A percentile compares a stretch with the other conserved stretches of the same genome.
Conservation (phyloP, 2,113 vertebrate genomes). For the Limnothrissa miodon region DNA sequence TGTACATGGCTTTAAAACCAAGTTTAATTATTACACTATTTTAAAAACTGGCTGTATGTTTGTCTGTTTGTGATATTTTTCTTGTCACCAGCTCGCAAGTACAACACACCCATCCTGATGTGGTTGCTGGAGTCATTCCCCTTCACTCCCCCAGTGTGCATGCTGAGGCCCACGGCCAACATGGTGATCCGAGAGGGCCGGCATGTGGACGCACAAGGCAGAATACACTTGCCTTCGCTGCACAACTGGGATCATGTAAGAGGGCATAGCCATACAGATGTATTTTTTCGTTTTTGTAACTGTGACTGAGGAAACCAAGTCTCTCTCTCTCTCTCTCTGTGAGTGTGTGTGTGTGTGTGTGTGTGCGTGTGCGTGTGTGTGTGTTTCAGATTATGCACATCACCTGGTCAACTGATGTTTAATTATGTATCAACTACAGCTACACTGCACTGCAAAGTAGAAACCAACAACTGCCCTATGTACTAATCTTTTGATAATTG, state of each 20-base stretch:
- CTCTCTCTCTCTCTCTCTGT: too few relatives aligned
- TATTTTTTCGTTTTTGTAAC: not conserved
- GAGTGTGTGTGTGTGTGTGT: not conserved
- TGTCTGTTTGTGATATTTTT: not conserved
- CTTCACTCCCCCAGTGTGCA: slow-evolving; percentile 91
- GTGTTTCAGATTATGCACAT: too few relatives aligned
- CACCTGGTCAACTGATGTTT: too few relatives aligned
- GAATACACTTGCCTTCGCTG: slow-evolving; percentile 86
- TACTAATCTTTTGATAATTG: not conserved
- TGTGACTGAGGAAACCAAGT: not conserved
- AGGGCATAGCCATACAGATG: not conserved
- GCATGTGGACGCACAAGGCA: slow-evolving; percentile 84
- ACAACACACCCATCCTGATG: slow-evolving; percentile 88
- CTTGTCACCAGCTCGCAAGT: slow-evolving; percentile 74
- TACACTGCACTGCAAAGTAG: too few relatives aligned
- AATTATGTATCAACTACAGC: too few relatives aligned
- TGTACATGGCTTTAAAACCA: not conserved
- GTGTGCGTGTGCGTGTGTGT: not conserved
- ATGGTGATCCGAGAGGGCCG: slow-evolving; percentile 90
- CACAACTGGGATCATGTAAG: slow-evolving; percentile 94
- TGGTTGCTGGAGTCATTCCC: slow-evolving; percentile 97
- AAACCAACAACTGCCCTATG: too few relatives aligned
- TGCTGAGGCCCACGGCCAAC: slow-evolving; percentile 83
- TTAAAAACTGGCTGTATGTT: not conserved
- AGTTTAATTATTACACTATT: not conserved